A percentile compares a stretch with the other conserved stretches of the same genome.
Conservation (phyloP, 2,113 vertebrate genomes). For the Spea bombifrons region DNA sequence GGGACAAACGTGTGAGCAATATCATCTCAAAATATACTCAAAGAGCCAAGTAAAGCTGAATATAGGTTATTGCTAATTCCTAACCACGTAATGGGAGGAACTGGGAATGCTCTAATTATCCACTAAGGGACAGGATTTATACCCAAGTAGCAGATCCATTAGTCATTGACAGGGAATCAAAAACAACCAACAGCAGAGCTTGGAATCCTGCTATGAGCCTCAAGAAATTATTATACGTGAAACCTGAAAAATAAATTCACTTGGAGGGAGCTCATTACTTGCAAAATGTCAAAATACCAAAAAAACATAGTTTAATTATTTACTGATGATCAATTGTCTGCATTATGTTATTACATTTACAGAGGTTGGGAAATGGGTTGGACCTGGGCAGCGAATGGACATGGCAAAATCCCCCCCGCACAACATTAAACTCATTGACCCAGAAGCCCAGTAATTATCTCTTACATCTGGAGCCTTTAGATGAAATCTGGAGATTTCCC, state of each 20-base stretch:
- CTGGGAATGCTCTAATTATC: constrained; percentile 36
- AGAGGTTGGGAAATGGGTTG: too few relatives aligned
- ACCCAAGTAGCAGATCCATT: constrained; percentile 28
- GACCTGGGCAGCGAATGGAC: too few relatives aligned
- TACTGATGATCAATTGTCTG: too few relatives aligned
- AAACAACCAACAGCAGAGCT: constrained; percentile 13
- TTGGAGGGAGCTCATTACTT: background rate
- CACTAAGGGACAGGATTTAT: constrained; percentile 36
- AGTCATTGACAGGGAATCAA: constrained; percentile 32
- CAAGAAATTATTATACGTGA: background rate
- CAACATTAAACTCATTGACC: too few relatives aligned
- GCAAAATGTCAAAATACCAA: background rate
- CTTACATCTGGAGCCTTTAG: too few relatives aligned
- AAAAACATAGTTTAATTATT: too few relatives aligned
- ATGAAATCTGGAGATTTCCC: too few relatives aligned
- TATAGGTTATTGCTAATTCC: constrained; percentile 34
- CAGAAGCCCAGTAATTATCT: too few relatives aligned
- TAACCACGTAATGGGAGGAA: constrained; percentile 25
- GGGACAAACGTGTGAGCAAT: constrained; percentile 13
- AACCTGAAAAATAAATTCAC: background rate
- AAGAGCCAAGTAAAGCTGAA: constrained; percentile 22
- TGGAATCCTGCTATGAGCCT: background rate
- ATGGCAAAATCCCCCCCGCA: too few relatives aligned
- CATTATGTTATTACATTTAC: too few relatives aligned
- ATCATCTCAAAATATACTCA: constrained; percentile 19